Conservation (phyloP, 1,140 invertebrate species). For the Drosophila ananassae region DNA sequence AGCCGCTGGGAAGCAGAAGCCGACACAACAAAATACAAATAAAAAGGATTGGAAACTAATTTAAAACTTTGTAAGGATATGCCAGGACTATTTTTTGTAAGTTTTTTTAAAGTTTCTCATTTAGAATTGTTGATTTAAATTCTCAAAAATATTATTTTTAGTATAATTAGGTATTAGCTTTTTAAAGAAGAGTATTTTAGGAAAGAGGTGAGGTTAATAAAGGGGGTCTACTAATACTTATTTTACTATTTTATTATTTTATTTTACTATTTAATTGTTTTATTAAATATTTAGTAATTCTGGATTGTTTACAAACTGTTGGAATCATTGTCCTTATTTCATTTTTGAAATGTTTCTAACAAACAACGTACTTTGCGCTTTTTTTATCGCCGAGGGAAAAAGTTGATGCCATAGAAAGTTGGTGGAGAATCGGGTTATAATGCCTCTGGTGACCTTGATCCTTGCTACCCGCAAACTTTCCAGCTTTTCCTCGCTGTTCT, state of each 20-base stretch:
- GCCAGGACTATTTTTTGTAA: not conserved
- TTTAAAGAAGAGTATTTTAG: too few relatives aligned
- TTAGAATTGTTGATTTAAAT: too few relatives aligned
- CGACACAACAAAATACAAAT: not conserved
- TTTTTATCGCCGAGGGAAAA: slow-evolving; percentile 1
- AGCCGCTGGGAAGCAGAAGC: not conserved
- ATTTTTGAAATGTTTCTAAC: not conserved
- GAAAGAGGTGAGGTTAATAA: too few relatives aligned
- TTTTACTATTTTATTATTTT: too few relatives aligned
- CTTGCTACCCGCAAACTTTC: slow-evolving; percentile 39
- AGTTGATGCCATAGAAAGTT: slow-evolving; percentile 34
- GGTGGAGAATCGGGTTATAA: slow-evolving; percentile 38
- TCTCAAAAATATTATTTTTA: too few relatives aligned
- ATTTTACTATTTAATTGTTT: too few relatives aligned
- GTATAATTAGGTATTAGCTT: too few relatives aligned
- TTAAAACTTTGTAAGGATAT: not conserved
- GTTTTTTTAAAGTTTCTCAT: too few relatives aligned
- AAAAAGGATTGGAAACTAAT: not conserved
- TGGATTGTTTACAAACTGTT: not conserved
- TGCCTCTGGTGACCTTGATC: slow-evolving; percentile 50
- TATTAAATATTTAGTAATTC: too few relatives aligned
- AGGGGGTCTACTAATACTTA: too few relatives aligned
- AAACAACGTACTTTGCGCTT: not conserved
- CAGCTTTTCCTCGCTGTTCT: slow-evolving; percentile 6
- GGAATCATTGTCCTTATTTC: not conserved